Base-by-base conservation (phyloP, 2,888 invertebrate species). In the Megaustenia siamemsis region DNA sequence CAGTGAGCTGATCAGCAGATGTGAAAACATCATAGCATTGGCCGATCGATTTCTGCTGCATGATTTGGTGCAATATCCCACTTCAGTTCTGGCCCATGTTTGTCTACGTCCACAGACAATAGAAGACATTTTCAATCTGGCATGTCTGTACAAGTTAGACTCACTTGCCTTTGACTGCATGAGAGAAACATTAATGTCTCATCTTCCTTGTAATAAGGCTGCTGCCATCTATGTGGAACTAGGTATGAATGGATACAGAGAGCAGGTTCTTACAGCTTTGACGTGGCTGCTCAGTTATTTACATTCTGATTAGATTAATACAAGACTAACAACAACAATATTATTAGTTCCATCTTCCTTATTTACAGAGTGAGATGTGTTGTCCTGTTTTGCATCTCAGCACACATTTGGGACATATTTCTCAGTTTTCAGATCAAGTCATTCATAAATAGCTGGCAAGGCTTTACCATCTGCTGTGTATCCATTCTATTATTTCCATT, bases 21-120 rank as follows among this genome's bases (percentile, higher is more conserved):
- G 85, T 76, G 63, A 40, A 24, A 76, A 80, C 18, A 84, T 89
- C 2, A 75, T 91, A 28, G 86, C 86, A 8, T 86, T 90, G 43
- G 88, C 90, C 12, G 89, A 91, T 79, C 88, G 89, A 63, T 91
- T 89, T 80, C 86, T 92, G 32, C 60, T 92, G 15, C 32, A 79
- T 18, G 87, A 89, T n/a, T 87, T 92, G 10, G 86, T 89, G 32
- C 68, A 77, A 4, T 88, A 89, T 40, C 76, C 89, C 10, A 43
- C 82, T 24, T 83, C 84, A 1, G 86, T 88, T 1, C 71, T 91
- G 53, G 76, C 85, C 18, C 81, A 85, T 32, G 32, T 49, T 4
- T 85, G 85, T 40, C 75, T 85, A 5, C 45, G 56, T 28, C 63
- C 73, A 3, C n/a, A 75, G 32, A 84, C 84, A 0, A n/a, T 53